phyloP scores from a whole-genome alignment of 2,888 invertebrate genomes.

The Lasioglossum figueresi region DNA sequence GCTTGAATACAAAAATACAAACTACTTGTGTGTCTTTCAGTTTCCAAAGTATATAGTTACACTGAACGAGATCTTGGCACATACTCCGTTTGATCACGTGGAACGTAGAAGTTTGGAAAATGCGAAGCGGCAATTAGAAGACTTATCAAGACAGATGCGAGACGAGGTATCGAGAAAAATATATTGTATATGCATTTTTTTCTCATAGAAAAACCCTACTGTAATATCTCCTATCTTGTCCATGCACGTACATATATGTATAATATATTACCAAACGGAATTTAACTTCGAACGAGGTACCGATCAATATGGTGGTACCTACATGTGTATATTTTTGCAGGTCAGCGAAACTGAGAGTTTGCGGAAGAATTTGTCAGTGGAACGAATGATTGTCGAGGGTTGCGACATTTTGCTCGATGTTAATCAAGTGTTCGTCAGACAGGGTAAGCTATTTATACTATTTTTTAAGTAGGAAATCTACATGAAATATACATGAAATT shows the following conservation, averaged over 20 bases:
- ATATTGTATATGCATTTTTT: background rate
- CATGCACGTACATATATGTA: background rate
- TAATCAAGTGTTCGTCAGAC: constrained; percentile 96
- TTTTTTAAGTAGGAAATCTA: background rate
- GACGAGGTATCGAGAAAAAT: constrained; percentile 88
- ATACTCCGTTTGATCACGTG: constrained; percentile 97
- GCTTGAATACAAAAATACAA: too few relatives aligned
- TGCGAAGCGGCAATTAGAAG: constrained; percentile 94
- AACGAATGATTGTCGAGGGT: constrained; percentile 96
- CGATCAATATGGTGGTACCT: background rate
- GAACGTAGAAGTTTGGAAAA: constrained; percentile 95
- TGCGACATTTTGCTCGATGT: constrained; percentile 96
- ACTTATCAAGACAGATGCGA: constrained; percentile 93
- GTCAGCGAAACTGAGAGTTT: constrained; percentile 97
- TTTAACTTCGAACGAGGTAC: too few relatives aligned
- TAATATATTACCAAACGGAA: background rate
- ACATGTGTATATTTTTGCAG: constrained; percentile 81
- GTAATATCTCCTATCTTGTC: background rate
- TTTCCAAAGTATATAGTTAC: constrained; percentile 96
- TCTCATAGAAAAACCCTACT: background rate
- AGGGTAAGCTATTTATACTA: constrained; percentile 88
- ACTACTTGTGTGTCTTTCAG: constrained; percentile 83
- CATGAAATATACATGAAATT: too few relatives aligned
- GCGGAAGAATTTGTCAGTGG: constrained; percentile 95
- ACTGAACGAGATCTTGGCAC: constrained; percentile 94